These are phyloP conservation scores for Rhabdomys pumilio DNA, from an alignment of 2,797 vertebrate genomes.

Conservation along the genomic window DNA sequence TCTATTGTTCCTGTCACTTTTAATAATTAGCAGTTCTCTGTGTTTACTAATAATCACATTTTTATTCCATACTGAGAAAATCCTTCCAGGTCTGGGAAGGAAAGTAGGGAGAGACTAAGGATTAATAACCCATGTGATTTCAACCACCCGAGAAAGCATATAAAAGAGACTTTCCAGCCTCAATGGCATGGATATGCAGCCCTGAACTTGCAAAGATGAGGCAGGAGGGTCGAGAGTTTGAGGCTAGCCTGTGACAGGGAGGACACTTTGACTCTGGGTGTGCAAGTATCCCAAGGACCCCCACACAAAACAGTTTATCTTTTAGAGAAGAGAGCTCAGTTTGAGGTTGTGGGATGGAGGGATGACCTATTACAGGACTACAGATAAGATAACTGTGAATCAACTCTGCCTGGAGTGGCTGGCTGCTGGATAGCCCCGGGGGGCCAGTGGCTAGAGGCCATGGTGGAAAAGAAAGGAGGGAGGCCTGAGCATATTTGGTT, in stretches of 20 bases:
- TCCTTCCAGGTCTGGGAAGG: not conserved
- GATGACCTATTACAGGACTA: not conserved
- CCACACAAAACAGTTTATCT: not conserved
- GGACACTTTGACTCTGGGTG: rapidly evolving
- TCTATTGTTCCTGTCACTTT: not conserved
- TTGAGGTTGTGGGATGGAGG: not conserved
- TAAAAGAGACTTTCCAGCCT: not conserved
- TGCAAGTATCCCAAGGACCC: too few relatives aligned
- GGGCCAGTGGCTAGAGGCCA: not conserved
- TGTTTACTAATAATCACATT: not conserved
- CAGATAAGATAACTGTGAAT: rapidly evolving
- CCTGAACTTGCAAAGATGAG: not conserved
- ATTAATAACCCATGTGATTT: not conserved
- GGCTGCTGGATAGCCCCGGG: not conserved
- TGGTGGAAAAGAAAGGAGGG: not conserved
- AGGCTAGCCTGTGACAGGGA: not conserved
- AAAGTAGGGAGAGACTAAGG: not conserved
- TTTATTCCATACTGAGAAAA: not conserved
- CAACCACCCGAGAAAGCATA: not conserved
- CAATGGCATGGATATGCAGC: not conserved
- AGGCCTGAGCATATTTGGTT: not conserved
- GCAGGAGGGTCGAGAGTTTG: not conserved
- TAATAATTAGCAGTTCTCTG: slow-evolving; percentile 1
- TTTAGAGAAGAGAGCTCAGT: not conserved
- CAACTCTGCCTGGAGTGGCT: too few relatives aligned